phyloP scores from a whole-genome alignment of 2,888 invertebrate species.

The Noctua janthe region DNA sequence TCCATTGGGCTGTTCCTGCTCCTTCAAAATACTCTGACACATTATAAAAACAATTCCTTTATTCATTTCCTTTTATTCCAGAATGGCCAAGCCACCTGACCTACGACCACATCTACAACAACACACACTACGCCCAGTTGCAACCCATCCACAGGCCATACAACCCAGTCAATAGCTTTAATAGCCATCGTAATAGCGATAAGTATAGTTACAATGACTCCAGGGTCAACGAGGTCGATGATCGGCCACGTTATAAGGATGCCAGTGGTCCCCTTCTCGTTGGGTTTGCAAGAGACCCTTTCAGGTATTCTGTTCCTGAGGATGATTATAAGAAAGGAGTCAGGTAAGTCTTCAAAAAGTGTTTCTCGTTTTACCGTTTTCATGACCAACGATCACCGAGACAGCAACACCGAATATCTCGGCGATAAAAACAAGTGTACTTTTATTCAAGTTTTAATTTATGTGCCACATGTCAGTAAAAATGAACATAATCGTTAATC shows the following conservation, averaged over 20 bases:
- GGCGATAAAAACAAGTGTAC: not conserved
- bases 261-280: constrained; percentile 76
- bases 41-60: too few relatives aligned
- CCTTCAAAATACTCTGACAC: not conserved
- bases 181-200: constrained; percentile 64
- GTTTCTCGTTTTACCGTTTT: not conserved
- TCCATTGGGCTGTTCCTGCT: not conserved
- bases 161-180: constrained; percentile 65
- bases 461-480: not conserved
- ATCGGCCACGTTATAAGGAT: constrained; percentile 60
- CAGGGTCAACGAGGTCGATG: constrained; percentile 76
- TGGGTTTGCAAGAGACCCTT: constrained; percentile 85
- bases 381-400: too few relatives aligned
- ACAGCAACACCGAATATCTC: not conserved
- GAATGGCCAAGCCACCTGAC: constrained; percentile 78
- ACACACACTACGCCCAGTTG: constrained; percentile 82
- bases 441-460: not conserved
- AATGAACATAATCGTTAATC: not conserved
- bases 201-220: constrained; percentile 67
- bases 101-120: constrained; percentile 84
- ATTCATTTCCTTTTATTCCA: constrained; percentile 73
- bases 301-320: constrained; percentile 83
- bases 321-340: constrained; percentile 83
- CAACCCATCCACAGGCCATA: constrained; percentile 74
- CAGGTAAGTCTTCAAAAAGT: constrained; percentile 73